Conservation (phyloP, 2,888 invertebrate species). For the Melinopterus prodromus region DNA sequence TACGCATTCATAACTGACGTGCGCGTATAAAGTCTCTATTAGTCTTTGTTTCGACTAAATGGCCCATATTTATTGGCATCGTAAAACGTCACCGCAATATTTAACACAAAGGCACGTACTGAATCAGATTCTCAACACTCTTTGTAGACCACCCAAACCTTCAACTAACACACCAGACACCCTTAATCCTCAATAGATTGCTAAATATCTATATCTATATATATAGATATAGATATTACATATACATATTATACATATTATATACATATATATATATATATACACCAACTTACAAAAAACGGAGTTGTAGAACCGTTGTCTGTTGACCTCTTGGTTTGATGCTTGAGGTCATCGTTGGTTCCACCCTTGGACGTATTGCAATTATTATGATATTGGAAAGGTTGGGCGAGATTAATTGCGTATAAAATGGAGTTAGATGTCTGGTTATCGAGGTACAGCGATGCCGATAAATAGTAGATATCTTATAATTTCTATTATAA, state of each 20-base stretch:
- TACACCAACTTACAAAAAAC: no score
- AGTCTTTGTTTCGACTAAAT: neutral
- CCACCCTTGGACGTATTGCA: neutral
- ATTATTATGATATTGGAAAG: neutral
- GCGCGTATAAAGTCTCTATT: neutral
- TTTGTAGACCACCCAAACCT: neutral
- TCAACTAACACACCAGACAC: neutral
- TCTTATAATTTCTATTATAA: constrained; percentile 9
- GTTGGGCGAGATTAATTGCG: neutral
- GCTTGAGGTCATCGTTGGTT: neutral
- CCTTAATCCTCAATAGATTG: neutral
- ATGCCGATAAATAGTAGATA: constrained; percentile 4
- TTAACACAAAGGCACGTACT: constrained; percentile 4
- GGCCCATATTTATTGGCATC: neutral
- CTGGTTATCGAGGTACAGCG: neutral
- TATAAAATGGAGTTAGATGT: neutral
- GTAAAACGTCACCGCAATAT: constrained; percentile 12
- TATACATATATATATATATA: no score
- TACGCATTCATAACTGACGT: neutral
- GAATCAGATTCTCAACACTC: neutral
- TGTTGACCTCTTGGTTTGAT: no score
- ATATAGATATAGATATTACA: no score
- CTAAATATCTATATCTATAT: no score
- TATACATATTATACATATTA: no score
- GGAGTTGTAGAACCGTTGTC: no score